Conservation (phyloP, 2,113 vertebrate species). For the Lepus americanus region DNA sequence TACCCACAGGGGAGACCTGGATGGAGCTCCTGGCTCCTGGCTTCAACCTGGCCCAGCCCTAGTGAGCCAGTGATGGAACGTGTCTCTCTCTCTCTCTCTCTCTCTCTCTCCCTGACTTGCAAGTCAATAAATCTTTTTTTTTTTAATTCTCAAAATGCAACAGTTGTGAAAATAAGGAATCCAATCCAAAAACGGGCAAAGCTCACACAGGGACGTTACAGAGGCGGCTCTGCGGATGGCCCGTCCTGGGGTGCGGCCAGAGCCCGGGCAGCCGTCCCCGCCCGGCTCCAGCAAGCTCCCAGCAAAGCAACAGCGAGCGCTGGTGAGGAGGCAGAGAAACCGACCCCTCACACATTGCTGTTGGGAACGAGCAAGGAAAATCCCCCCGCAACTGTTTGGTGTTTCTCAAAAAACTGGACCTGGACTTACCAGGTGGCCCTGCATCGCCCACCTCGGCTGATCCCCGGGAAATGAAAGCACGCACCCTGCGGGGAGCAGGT, state of each 20-base stretch:
- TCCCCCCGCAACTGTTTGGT: no score
- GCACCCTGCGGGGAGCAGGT: not conserved
- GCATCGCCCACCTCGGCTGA: not conserved
- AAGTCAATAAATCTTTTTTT: no score
- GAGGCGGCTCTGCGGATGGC: accelerated
- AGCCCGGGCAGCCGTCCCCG: no score
- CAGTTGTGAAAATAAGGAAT: not conserved
- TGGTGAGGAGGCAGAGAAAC: not conserved
- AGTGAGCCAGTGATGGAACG: no score
- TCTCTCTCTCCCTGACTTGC: no score
- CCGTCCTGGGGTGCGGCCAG: no score
- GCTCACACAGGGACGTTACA: not conserved
- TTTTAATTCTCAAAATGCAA: not conserved
- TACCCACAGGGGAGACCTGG: no score
- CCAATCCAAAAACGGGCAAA: not conserved
- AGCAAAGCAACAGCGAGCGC: not conserved
- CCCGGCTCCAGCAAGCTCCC: no score
- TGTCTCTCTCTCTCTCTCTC: no score
- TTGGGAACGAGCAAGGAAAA: not conserved
- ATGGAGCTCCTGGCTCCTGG: no score
- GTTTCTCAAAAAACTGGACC: not conserved
- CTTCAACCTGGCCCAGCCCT: no score
- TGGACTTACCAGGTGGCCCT: not conserved
- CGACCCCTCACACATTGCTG: not conserved
- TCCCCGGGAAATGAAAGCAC: not conserved